Evolutionary conservation across 2,888 invertebrate genomes (phyloP), one percentile per base, ranked within the genome.

Genomic region (Plagiodera versicolora): DNA sequence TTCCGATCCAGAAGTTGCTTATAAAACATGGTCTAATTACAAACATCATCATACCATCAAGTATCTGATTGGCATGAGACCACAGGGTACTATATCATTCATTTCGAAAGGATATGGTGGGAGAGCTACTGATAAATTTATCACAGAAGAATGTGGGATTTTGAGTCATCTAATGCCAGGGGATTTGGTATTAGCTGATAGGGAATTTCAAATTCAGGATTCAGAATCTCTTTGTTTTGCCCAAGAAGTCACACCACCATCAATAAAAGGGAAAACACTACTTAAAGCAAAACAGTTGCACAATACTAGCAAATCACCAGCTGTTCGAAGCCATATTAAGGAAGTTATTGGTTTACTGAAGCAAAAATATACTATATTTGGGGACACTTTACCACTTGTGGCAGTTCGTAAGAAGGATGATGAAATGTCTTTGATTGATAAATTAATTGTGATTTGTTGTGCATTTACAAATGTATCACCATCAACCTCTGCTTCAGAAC

Each of bases 21-120:
- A 54, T 44, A 56, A 49, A 54, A 61, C 58, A 8, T 66, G 61
- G 58, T 63, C 63, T 1, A 59, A 66, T 53, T 65, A 65, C 19
- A 60, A 65, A 28, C 57, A 63, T 39, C 58, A 60, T 18, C 47
- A 62, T 49, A 60, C 62, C 1, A 28, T 65, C 9, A 65, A 65
- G 60, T 57, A 56, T 58, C 47, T 63, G 45, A 56, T 66, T 19
- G 62, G 61, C 20, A 56, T 63, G n/a, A 18, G 61, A 24, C 58
- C 65, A 35, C 61, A 61, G 30, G 60, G 60, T 14, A 20, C 16
- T 10, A 58, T 65, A n/a, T 45, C 32, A 2, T 65, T 60, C 35
- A 60, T 66, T 47, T 63, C 59, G 1, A 56, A 60, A 39, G 65
- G 54, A 24, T 63, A 59, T 60, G 60, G 57, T 10, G 65, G 62